phyloP scores from a whole-genome alignment of 1,140 invertebrate genomes.

The Drosophila arawakana region DNA sequence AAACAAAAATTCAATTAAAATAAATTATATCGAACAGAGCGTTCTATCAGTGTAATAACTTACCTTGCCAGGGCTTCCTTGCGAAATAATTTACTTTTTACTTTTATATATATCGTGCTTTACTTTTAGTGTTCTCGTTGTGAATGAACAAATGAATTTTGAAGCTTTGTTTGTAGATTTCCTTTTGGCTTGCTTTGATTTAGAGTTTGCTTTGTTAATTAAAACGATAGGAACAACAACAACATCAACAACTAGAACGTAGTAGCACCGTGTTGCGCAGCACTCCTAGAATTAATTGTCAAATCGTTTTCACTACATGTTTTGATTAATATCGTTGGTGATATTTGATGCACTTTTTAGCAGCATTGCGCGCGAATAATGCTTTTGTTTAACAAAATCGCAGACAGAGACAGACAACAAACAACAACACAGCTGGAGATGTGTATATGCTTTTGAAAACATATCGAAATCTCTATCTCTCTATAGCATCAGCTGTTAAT shows the following conservation, averaged over 20 bases:
- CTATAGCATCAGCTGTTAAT: slow-evolving; percentile 17
- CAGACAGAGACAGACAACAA: slow-evolving; percentile 67
- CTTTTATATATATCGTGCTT: background rate
- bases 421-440: slow-evolving; percentile 74
- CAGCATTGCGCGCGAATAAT: slow-evolving; percentile 72
- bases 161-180: slow-evolving; percentile 13
- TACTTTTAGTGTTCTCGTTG: slow-evolving; percentile 5
- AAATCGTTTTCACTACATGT: slow-evolving; percentile 57
- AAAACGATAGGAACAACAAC: slow-evolving; percentile 31
- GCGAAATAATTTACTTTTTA: slow-evolving; percentile 17
- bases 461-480: slow-evolving; percentile 27
- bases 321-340: slow-evolving; percentile 31
- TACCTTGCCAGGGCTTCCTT: slow-evolving; percentile 29
- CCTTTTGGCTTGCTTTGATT: slow-evolving; percentile 32
- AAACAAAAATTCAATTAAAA: slow-evolving; percentile 48
- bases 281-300: slow-evolving; percentile 46
- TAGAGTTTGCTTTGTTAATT: slow-evolving; percentile 34
- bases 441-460: slow-evolving; percentile 25
- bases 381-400: slow-evolving; percentile 75
- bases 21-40: slow-evolving; percentile 11
- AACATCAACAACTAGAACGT: slow-evolving; percentile 35
- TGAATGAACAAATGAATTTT: slow-evolving; percentile 23
- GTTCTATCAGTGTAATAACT: slow-evolving; percentile 25
- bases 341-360: slow-evolving; percentile 50
- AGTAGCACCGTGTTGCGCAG: slow-evolving; percentile 72